A percentile compares a stretch with the other conserved stretches of the same genome.
phyloP scores from a whole-genome alignment of 1,140 invertebrate species.

The Laupala kohalensis region DNA sequence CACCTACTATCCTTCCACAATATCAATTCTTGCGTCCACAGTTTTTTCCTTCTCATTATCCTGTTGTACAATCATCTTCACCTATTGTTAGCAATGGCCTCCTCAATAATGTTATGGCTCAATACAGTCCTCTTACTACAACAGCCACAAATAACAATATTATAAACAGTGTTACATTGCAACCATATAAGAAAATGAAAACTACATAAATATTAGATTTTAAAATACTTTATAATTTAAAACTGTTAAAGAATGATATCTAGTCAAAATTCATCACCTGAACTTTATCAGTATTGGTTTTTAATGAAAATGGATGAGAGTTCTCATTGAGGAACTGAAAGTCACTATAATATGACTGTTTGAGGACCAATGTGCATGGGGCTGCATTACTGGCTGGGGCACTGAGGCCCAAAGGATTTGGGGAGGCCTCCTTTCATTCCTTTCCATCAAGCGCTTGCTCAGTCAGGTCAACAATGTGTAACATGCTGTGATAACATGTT shows the following conservation, averaged over 20 bases:
- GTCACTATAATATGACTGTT: neutral
- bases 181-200: conserved; percentile 78
- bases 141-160: conserved; percentile 18
- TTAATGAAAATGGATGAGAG: neutral
- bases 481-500: conserved; percentile 7
- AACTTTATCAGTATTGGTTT: conserved; percentile 7
- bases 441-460: neutral
- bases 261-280: conserved; percentile 15
- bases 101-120: conserved; percentile 14
- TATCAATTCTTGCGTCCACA: conserved; percentile 34
- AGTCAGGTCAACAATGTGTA: neutral
- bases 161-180: conserved; percentile 33
- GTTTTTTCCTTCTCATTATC: conserved; percentile 18
- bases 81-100: conserved; percentile 8
- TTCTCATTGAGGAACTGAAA: neutral
- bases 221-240: neutral
- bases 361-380: conserved; percentile 8
- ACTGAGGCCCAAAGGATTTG: conserved; percentile 1
- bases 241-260: conserved; percentile 6
- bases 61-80: conserved; percentile 1
- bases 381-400: conserved; percentile 9
- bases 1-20: conserved; percentile 32
- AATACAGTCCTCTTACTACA: conserved; percentile 6
- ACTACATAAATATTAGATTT: conserved; percentile 51
- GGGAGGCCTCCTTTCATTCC: neutral